These are phyloP conservation scores for Origma solitaria DNA, from an alignment of 2,113 vertebrate species.

Conservation along the genomic window DNA sequence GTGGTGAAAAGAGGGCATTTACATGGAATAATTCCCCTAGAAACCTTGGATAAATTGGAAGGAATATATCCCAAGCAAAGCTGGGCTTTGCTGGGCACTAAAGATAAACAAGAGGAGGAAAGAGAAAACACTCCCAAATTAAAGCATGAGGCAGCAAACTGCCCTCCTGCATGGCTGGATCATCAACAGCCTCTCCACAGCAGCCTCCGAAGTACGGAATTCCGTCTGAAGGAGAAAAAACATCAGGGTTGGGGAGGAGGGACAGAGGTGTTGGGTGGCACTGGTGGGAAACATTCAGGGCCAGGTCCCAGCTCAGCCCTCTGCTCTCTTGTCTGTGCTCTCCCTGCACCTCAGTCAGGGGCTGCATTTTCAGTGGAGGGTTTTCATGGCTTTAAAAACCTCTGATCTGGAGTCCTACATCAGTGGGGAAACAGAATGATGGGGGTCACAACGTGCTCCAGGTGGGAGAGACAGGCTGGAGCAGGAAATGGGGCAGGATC, in stretches of 20 bases:
- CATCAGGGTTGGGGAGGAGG: neutral
- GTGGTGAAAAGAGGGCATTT: neutral
- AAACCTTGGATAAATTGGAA: neutral
- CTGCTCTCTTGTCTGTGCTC: neutral
- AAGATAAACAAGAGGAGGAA: neutral
- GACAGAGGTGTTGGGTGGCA: neutral
- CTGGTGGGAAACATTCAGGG: neutral
- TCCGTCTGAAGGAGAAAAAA: neutral
- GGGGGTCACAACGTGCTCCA: neutral
- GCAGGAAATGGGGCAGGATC: neutral
- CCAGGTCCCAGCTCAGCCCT: neutral
- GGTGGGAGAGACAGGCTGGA: neutral
- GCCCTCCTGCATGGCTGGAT: neutral
- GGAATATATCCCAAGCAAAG: neutral
- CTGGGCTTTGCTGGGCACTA: neutral
- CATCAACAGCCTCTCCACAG: neutral
- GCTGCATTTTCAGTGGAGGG: neutral
- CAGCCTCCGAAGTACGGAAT: neutral
- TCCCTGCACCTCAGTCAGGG: fast-evolving
- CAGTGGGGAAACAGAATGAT: neutral
- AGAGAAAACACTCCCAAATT: neutral
- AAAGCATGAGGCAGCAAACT: neutral
- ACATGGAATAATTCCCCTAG: neutral
- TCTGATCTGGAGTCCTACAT: neutral
- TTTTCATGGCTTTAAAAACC: neutral